phyloP scores from a whole-genome alignment of 92 coral and sea anemone species.

The Epizoanthus ramosus region DNA sequence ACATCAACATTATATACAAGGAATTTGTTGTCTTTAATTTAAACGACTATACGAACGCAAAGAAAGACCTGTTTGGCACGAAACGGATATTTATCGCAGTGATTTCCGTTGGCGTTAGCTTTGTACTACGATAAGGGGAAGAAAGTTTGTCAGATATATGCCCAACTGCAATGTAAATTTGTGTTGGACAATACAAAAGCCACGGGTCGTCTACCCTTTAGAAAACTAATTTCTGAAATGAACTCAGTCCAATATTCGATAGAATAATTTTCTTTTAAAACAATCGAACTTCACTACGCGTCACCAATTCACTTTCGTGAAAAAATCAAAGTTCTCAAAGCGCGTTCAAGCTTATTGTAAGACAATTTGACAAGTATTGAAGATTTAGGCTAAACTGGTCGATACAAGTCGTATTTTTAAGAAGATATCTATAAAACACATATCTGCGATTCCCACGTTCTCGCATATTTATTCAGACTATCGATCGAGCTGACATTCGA shows the following conservation, averaged over 20 bases:
- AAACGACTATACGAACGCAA: conserved; percentile 9
- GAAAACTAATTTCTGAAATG: conserved; percentile 3
- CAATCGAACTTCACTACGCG: conserved; percentile 4
- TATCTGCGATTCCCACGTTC: not conserved
- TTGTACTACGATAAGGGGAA: not conserved
- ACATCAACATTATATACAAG: not conserved
- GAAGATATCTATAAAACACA: not conserved
- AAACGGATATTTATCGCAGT: conserved; percentile 15
- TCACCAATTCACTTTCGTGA: not conserved
- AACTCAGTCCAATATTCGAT: conserved; percentile 11
- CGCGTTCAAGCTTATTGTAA: conserved; percentile 8
- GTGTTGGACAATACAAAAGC: not conserved
- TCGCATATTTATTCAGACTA: conserved; percentile 8
- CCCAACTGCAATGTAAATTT: not conserved
- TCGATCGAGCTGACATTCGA: not conserved
- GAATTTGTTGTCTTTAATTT: not conserved
- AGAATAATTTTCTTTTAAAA: not conserved
- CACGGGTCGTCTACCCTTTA: not conserved
- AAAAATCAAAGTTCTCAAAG: not conserved
- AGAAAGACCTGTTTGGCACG: not conserved
- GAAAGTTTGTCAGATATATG: not conserved
- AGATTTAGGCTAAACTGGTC: not conserved
- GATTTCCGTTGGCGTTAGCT: conserved; percentile 29
- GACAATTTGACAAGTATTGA: not conserved
- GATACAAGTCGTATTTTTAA: not conserved